Evolutionary conservation across 2,888 invertebrate genomes (phyloP).

Genomic region (Orthonychiurus folsomi): DNA sequence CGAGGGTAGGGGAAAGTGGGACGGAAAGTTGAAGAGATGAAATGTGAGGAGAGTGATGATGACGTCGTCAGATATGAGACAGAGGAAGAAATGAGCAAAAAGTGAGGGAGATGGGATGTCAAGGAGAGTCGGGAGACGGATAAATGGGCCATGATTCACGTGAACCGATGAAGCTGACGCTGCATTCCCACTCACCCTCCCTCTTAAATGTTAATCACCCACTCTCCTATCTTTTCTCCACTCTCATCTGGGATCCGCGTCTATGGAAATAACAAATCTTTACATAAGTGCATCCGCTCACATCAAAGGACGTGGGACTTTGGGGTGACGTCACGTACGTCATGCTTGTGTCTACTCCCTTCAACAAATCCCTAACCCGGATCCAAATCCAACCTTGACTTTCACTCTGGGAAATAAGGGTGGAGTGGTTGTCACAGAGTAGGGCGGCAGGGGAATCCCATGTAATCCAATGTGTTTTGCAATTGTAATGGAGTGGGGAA

Average conservation of each 20-base stretch:
- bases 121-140: conserved; percentile 1
- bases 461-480: too few relatives aligned
- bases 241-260: background rate
- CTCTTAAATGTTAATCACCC: background rate
- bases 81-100: conserved; percentile 19
- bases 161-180: conserved; percentile 11
- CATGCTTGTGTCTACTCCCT: too few relatives aligned
- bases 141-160: conserved; percentile 14
- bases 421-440: too few relatives aligned
- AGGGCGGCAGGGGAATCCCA: too few relatives aligned
- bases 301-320: background rate
- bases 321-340: background rate
- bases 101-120: conserved; percentile 15
- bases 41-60: conserved; percentile 22
- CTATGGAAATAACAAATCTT: background rate
- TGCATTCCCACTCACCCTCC: background rate
- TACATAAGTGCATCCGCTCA: background rate
- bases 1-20: background rate
- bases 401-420: too few relatives aligned
- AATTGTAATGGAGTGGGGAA: too few relatives aligned
- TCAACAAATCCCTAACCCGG: too few relatives aligned
- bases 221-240: background rate
- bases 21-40: conserved; percentile 1
- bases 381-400: too few relatives aligned
- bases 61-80: conserved; percentile 23